phyloP scores from a whole-genome alignment of 2,113 vertebrate species.

The Climacteris rufus region DNA sequence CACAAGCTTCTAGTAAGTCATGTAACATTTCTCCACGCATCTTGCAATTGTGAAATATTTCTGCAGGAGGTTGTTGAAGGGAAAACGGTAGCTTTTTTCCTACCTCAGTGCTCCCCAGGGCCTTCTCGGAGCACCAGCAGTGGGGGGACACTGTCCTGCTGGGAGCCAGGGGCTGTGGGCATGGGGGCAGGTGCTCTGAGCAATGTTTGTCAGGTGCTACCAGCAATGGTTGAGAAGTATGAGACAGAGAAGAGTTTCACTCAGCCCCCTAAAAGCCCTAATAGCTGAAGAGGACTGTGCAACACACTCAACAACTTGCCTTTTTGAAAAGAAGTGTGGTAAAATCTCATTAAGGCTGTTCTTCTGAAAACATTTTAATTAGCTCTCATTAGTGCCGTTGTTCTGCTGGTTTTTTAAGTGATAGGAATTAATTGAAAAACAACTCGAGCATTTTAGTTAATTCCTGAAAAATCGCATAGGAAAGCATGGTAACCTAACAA shows the following conservation, averaged over 20 bases:
- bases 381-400: neutral
- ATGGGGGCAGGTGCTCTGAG: neutral
- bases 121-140: neutral
- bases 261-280: neutral
- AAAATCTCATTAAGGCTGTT: neutral
- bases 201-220: neutral
- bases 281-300: neutral
- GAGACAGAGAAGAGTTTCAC: neutral
- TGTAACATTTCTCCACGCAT: neutral
- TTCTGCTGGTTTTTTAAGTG: neutral
- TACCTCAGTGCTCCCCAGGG: neutral
- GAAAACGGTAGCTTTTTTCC: neutral
- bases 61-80: neutral
- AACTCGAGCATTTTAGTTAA: neutral
- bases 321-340: neutral
- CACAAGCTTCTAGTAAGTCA: neutral
- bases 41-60: neutral
- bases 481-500: neutral
- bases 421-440: neutral
- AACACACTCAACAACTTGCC: neutral
- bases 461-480: neutral
- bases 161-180: fast-evolving
- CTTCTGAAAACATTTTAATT: neutral
- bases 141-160: fast-evolving
- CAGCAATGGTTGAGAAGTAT: neutral